phyloP scores from a whole-genome alignment of 2,113 vertebrate species.

The Phoenicopterus ruber region DNA sequence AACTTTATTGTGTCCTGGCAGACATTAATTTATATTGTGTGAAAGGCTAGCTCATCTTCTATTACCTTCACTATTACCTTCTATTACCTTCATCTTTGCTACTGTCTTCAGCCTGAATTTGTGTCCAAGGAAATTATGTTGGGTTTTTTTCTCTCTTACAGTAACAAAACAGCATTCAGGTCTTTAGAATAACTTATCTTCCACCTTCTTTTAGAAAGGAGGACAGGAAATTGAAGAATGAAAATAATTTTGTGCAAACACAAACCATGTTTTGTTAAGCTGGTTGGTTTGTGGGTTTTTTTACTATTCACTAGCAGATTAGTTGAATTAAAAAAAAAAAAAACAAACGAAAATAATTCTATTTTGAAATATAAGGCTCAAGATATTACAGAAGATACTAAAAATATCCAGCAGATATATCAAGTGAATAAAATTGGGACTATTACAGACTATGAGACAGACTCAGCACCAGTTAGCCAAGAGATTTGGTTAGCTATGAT shows the following conservation, averaged over 20 bases:
- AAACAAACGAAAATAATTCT: neutral
- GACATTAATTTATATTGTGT: neutral
- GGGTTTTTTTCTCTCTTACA: neutral
- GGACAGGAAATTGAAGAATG: neutral
- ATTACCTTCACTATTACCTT: neutral
- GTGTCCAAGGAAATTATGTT: neutral
- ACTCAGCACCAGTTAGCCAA: neutral
- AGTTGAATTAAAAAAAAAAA: neutral
- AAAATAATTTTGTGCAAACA: neutral
- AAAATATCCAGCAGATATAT: neutral
- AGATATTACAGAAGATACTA: neutral
- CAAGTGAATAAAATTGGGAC: neutral
- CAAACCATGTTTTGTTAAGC: neutral
- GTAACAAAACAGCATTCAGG: neutral
- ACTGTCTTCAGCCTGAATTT: neutral
- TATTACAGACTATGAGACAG: neutral
- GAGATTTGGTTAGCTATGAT: neutral
- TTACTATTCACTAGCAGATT: neutral
- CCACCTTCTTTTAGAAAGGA: neutral
- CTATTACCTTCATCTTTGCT: neutral
- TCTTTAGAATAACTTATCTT: neutral
- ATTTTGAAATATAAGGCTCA: neutral
- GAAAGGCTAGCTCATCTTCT: neutral
- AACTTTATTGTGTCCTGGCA: neutral
- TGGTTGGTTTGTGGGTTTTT: neutral